Conservation (phyloP, 2,888 invertebrate genomes). For the Chirona hameri region DNA sequence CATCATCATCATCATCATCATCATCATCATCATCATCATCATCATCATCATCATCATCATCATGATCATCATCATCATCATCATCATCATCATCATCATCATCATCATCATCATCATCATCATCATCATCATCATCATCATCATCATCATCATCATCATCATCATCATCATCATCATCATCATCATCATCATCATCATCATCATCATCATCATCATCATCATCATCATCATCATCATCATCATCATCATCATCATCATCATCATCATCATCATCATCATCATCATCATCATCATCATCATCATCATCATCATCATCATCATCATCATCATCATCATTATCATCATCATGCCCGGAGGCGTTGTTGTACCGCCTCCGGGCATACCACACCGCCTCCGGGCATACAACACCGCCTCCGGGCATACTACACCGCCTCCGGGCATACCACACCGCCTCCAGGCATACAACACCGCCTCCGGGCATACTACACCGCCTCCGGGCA, state of each 20-base stretch:
- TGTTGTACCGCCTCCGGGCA: too few species aligned
- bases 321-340: slow-evolving; percentile 22
- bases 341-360: too few species aligned
- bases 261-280: slow-evolving; percentile 22
- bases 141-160: slow-evolving; percentile 22
- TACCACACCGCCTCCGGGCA: too few species aligned
- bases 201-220: slow-evolving; percentile 22
- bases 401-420: too few species aligned
- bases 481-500: too few species aligned
- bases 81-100: slow-evolving; percentile 22
- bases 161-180: slow-evolving; percentile 22
- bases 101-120: slow-evolving; percentile 22
- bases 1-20: slow-evolving; percentile 22
- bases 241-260: slow-evolving; percentile 22
- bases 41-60: slow-evolving; percentile 22
- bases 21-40: slow-evolving; percentile 22
- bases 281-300: slow-evolving; percentile 22
- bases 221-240: slow-evolving; percentile 22
- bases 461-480: too few species aligned
- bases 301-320: slow-evolving; percentile 22
- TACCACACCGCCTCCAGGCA: too few species aligned
- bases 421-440: too few species aligned
- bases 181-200: slow-evolving; percentile 22
- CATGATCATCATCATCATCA: slow-evolving; percentile 12
- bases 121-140: slow-evolving; percentile 22